A percentile compares a stretch with the other conserved stretches of the same genome.
Conservation (phyloP, 30 jellyfish, hydroid and myxozoan species). For the Hydra vulgaris region DNA sequence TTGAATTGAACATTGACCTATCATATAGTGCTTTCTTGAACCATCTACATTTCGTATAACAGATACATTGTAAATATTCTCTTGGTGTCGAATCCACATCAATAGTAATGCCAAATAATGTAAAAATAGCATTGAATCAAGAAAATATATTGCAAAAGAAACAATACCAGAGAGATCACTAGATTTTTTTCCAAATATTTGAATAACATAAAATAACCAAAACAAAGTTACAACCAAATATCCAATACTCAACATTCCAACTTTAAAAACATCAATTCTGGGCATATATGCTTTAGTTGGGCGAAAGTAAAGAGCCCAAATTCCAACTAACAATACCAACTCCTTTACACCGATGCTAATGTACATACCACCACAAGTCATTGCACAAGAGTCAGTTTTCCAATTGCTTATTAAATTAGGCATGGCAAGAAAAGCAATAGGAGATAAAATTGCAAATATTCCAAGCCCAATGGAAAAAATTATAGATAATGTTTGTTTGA, state of each 20-base stretch:
- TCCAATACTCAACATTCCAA: slow-evolving; percentile 56
- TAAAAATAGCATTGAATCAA: slow-evolving; percentile 78
- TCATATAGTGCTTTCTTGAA: slow-evolving; percentile 50
- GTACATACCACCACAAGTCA: slow-evolving; percentile 64
- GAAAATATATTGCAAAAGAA: slow-evolving; percentile 55
- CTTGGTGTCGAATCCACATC: slow-evolving; percentile 78
- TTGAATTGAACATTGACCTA: slow-evolving; percentile 75
- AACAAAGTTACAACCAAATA: slow-evolving; percentile 48
- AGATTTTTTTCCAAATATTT: slow-evolving; percentile 49
- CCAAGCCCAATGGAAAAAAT: slow-evolving; percentile 50
- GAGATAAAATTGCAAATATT: slow-evolving; percentile 76
- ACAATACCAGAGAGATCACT: slow-evolving; percentile 21
- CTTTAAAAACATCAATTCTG: slow-evolving; percentile 54
- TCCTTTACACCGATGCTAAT: slow-evolving; percentile 73
- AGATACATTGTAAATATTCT: slow-evolving; percentile 59
- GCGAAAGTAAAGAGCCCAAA: slow-evolving; percentile 92
- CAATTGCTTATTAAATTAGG: slow-evolving; percentile 27
- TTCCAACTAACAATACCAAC: slow-evolving; percentile 62
- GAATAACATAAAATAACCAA: slow-evolving; percentile 82
- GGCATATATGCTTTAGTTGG: slow-evolving; percentile 73
- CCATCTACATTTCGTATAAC: slow-evolving; percentile 89
- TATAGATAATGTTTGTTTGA: slow-evolving; percentile 60
- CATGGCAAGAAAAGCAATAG: slow-evolving; percentile 69
- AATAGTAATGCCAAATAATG: slow-evolving; percentile 76
- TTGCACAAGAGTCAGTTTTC: slow-evolving; percentile 52